Conservation (phyloP, 2,888 invertebrate species). For the Sipha maydis region DNA sequence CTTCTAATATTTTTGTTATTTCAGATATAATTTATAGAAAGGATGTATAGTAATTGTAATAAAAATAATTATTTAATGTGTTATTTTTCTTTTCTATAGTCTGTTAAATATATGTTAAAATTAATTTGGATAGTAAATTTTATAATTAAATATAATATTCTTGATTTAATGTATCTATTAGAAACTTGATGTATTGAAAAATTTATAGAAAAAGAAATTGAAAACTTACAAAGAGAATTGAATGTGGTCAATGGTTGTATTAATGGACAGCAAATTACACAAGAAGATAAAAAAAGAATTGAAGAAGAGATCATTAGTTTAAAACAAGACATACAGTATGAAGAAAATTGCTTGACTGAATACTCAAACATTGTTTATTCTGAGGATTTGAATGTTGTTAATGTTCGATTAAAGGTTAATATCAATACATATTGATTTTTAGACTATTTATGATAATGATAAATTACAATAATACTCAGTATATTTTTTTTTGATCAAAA, state of each 20-base stretch:
- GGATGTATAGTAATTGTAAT: too few relatives aligned
- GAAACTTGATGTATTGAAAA: background rate
- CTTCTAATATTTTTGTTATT: too few relatives aligned
- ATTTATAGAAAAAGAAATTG: constrained; percentile 57
- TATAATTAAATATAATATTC: too few relatives aligned
- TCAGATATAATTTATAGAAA: too few relatives aligned
- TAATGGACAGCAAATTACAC: constrained; percentile 55
- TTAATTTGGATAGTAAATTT: too few relatives aligned
- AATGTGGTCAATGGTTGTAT: constrained; percentile 42
- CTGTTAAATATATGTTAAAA: too few relatives aligned
- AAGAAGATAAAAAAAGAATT: constrained; percentile 52
- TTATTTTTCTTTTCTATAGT: too few relatives aligned
- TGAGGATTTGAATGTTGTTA: constrained; percentile 51
- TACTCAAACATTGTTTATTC: constrained; percentile 53
- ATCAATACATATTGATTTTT: too few relatives aligned
- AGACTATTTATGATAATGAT: background rate
- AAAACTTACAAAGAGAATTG: constrained; percentile 52
- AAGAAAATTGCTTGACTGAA: constrained; percentile 46
- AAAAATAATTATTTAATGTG: too few relatives aligned
- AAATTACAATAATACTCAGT: background rate
- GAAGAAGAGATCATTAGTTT: constrained; percentile 50
- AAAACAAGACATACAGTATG: constrained; percentile 54
- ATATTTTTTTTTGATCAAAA: too few relatives aligned
- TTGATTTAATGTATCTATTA: too few relatives aligned
- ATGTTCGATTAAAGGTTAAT: constrained; percentile 33